Evolutionary conservation across 2,797 vertebrate species (phyloP), one percentile per base, ranked within the genome.

Genomic region (Spinus pinus): DNA sequence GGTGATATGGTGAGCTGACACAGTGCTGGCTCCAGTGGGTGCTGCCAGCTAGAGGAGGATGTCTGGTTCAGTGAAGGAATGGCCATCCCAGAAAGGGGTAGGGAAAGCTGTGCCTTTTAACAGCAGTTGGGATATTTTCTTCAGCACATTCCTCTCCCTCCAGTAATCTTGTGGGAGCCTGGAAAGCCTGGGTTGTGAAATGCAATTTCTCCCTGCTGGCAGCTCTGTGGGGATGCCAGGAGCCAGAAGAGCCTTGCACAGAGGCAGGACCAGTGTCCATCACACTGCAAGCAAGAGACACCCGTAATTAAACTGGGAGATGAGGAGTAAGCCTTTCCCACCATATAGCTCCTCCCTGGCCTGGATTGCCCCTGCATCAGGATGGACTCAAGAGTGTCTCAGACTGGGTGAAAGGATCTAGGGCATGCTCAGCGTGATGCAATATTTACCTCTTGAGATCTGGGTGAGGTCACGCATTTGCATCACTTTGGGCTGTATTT

Each of bases 41-140:
- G 21, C 71, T 85, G 73, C 46, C 81, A 91, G 56, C 14, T 5
- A 4, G 30, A 62, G 39, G 5, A 56, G 53, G n/a, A 15, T 16
- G 27, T 44, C 37, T 75, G 53, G 22, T 56, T 61, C 1, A 19
- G 24, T 24, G 23, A 57, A 77, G 25, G 70, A 90, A 94, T 0
- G 31, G 31, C 17, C 9, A 16, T 64, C 65, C 65, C 21, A 5
- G 62, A 81, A 83, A 93, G 30, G 50, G 39, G 23, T n/a, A 90
- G 41, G 75, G 74, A 86, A 95, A 87, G 24, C 46, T 30, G 6
- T 74, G 96, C 74, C 87, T 96, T 95, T 92, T 95, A 78, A 49
- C 84, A 95, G 74, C 79, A 94, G 54, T 92, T 94, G 90, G 91
- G 86, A 44, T 89, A 66, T 96, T 87, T 93, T 91, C 86, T 62